Evolutionary conservation across 2,797 vertebrate species (phyloP).

Genomic region (Gila robusta): DNA sequence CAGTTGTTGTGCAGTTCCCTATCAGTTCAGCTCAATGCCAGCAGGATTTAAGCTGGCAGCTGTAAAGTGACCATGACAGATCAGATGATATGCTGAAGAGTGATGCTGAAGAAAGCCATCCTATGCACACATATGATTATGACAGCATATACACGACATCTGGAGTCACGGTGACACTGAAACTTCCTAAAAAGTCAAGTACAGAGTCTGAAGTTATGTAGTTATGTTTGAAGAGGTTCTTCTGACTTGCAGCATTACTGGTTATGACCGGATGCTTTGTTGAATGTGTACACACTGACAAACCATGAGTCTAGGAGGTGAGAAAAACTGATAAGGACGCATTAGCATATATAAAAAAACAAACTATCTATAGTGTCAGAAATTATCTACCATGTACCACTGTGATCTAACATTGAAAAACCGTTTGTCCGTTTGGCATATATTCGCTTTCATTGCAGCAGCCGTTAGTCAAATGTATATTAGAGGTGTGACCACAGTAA

Average conservation of each 20-base stretch:
- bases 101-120: neutral
- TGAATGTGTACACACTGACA: neutral
- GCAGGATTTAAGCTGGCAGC: neutral
- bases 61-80: neutral
- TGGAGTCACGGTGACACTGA: neutral
- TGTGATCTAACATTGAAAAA: conserved; percentile 18
- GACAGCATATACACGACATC: neutral
- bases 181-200: too few species aligned
- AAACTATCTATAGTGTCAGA: conserved; percentile 2
- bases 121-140: neutral
- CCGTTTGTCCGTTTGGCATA: conserved; percentile 28
- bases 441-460: conserved; percentile 1
- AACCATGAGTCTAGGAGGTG: conserved; percentile 16
- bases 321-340: conserved; percentile 24
- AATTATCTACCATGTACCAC: neutral
- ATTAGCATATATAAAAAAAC: neutral
- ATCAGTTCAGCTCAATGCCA: neutral
- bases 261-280: neutral
- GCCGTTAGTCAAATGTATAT: neutral
- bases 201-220: neutral
- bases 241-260: neutral
- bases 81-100: conserved; percentile 7
- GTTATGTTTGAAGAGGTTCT: neutral
- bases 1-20: neutral
- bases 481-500: neutral